phyloP scores from a whole-genome alignment of 2,888 invertebrate species.

The Nemurella pictetii region DNA sequence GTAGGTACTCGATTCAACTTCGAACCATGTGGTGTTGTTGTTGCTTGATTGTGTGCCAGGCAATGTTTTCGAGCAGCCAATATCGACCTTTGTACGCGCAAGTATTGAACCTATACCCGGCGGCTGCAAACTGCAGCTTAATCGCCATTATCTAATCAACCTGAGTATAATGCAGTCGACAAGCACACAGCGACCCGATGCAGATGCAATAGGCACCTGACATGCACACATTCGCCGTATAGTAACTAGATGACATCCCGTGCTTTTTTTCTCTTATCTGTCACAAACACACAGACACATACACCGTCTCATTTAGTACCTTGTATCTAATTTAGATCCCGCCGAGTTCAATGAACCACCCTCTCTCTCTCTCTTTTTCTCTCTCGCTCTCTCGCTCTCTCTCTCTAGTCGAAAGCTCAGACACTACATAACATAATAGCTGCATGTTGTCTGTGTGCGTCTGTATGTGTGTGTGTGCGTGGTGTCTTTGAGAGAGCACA shows the following conservation, averaged over 20 bases:
- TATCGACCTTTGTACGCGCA: no score
- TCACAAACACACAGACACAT: not conserved
- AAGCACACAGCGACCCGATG: not conserved
- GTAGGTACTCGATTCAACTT: no score
- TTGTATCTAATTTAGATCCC: not conserved
- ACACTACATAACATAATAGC: not conserved
- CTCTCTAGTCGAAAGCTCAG: not conserved
- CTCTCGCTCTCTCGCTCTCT: no score
- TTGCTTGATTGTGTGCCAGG: no score
- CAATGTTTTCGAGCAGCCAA: no score
- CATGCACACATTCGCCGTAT: not conserved
- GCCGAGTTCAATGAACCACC: not conserved
- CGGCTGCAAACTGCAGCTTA: not conserved
- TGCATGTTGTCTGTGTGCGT: not conserved
- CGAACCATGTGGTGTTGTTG: no score
- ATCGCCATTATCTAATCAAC: not conserved
- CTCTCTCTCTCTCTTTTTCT: not conserved
- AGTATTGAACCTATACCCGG: no score
- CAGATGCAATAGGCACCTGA: not conserved
- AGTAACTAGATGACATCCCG: not conserved
- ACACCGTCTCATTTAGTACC: not conserved
- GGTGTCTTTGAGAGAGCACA: not conserved
- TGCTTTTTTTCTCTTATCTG: not conserved
- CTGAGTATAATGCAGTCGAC: no score
- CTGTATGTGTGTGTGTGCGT: not conserved